Evolutionary conservation across 2,888 invertebrate genomes (phyloP), one percentile per base, ranked within the genome.

Genomic region (Caenorhabditis wallacei): DNA sequence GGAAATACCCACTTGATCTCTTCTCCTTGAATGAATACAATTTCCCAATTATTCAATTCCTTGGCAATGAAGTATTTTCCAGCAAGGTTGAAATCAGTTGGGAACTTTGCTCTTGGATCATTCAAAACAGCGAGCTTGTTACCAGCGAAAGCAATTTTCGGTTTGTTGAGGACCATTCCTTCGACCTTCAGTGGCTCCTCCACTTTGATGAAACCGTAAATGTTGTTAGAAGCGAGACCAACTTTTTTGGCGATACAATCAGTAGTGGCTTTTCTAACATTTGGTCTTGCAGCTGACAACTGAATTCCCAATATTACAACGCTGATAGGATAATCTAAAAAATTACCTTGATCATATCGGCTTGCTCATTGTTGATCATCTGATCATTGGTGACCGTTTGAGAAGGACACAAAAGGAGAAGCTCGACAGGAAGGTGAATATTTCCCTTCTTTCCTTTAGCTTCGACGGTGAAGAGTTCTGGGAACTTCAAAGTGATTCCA

Each of bases 301-400:
- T 76, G 24, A 37, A 75, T 24, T 18, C 16, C 30, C 22, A 48
- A 51, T 18, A 35, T 20, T 40, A 8, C 2, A 16, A 48, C 46
- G 3, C 5, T 16, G 16, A 2, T 43, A 43, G 13, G 3, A 43
- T 43, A 48, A 18, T 18, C 18, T 18, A 48, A 0, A 40, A 61
- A 1, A 2, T 18, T 35, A 76, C 76, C 22, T 66, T 79, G 46
- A 79, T 79, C 79, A 71, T 71, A n/a, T 79, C 79, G 4, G 70
- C 79, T 18, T 79, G 79, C 40, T 79, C 79, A 16, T 79, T 79
- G 30, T 71, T 71, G 57, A 79, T 79, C 70, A 79, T 71, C n/a
- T 79, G 79, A 20, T 79, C 79, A 18, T 70, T 79, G 2, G 64
- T 70, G 13, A 71, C 79, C 10, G 66, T 63, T 20, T 79, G 79